Base-by-base conservation (phyloP, 1,140 invertebrate species). In the Drosophila pandora region DNA sequence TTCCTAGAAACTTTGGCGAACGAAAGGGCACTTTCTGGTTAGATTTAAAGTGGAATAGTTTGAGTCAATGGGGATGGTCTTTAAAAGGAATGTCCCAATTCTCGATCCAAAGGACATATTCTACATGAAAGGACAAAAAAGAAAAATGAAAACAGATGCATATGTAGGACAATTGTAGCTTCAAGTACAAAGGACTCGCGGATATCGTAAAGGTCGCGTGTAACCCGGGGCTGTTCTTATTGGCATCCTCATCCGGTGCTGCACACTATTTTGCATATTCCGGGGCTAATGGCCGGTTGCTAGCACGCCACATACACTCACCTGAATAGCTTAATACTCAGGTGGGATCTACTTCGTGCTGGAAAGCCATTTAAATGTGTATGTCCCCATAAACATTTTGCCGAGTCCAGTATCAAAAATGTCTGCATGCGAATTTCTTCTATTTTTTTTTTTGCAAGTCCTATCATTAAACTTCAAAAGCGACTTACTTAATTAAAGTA, bases 251-350 rank as follows among this genome's bases (percentile, higher is more conserved):
- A 57, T 69, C 65, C 65, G 63, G 65, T 57, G 68, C 30, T 23
- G 56, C 41, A 68, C 32, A 32, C 56, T 72, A 49, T 72, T 72
- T 72, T 72, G 47, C 69, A 72, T 72, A 72, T 72, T 72, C 65
- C 50, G 41, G 57, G 53, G 22, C 49, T 39, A 72, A 61, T 72
- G 55, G 39, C 48, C 68, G 28, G 48, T 54, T 61, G 56, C 39
- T 25, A 12, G 49, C 69, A 72, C 68, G 67, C 67, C 56, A 72
- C 25, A 28, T 28, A 28, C 49, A 23, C 49, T 67, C 47, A 21
- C 58, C 34, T 43, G 59, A 63, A 32, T 41, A 25, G 45, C 7
- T 28, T 10, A 34, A 17, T 32, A 21, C 58, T 41, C 67, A 62
- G 57, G 21, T 28, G 49, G 49, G 69, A 59, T 34, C 65, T 60